These are phyloP conservation scores for Chymomyza caudatula DNA, from an alignment of 2,888 invertebrate species.

Conservation along the genomic window DNA sequence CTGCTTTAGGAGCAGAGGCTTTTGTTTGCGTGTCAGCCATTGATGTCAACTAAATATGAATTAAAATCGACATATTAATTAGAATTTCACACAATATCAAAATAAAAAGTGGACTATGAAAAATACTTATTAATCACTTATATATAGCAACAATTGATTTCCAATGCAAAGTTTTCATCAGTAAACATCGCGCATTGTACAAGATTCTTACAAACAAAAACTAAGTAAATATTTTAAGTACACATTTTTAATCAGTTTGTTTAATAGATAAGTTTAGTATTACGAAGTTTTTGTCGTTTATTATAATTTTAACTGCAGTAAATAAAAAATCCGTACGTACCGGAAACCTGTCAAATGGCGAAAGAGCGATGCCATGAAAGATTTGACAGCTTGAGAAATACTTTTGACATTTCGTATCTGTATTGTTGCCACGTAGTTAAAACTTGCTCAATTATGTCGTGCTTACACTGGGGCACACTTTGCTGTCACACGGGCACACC, in stretches of 20 bases:
- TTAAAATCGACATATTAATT: neutral
- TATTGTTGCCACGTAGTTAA: constrained; percentile 24
- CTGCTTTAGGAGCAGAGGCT: constrained; percentile 63
- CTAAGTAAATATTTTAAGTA: constrained; percentile 4
- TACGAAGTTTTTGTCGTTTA: constrained; percentile 42
- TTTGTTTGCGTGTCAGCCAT: constrained; percentile 78
- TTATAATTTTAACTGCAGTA: constrained; percentile 36
- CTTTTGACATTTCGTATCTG: constrained; percentile 21
- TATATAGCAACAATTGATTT: neutral
- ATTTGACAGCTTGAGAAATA: constrained; percentile 10
- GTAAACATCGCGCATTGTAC: constrained; percentile 58
- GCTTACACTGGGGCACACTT: too few species aligned
- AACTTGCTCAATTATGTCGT: too few species aligned
- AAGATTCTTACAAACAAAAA: constrained; percentile 2
- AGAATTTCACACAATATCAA: constrained; percentile 16
- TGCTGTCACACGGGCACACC: too few species aligned
- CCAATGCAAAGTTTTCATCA: constrained; percentile 46
- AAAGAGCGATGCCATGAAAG: constrained; percentile 74
- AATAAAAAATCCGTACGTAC: constrained; percentile 75
- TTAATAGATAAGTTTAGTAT: neutral
- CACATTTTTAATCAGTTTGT: constrained; percentile 3
- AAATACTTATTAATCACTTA: constrained; percentile 7
- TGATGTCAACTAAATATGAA: constrained; percentile 59
- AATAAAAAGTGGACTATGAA: constrained; percentile 1
- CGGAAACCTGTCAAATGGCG: constrained; percentile 78